Evolutionary conservation across 2,888 invertebrate genomes (phyloP), one percentile per base, ranked within the genome.

Genomic region (Helicoverpa assulta): DNA sequence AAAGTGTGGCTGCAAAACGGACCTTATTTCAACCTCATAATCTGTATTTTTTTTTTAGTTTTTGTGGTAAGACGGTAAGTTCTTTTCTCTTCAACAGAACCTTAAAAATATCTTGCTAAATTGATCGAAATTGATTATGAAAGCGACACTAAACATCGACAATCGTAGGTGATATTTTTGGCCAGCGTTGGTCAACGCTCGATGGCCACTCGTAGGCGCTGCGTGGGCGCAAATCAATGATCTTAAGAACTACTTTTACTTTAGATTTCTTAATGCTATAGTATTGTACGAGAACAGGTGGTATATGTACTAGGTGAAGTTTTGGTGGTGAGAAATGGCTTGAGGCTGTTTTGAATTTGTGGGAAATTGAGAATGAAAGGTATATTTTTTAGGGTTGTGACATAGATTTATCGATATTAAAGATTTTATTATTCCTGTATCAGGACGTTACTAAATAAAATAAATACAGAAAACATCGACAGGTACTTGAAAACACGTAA

Each of bases 161-260:
- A 64, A 53, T 84, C 82, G 93, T 93, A 90, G 93, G 94, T 88
- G 90, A 89, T 68, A 73, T 81, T 91, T 94, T 93, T 93, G 94
- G 93, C 82, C 88, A 89, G 89, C 75, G 67, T 90, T 94, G 95
- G 95, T 92, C 95, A 94, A 92, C 86, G 86, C 82, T 66, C 63
- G 73, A 81, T 76, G 69, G 78, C 72, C 59, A 58, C 26, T 50
- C 83, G 92, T 91, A 88, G 91, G 91, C 77, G 80, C 68, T 62
- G 72, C 79, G 90, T 91, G 88, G 93, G 88, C 51, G 72, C 63
- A 56, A 60, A 77, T 83, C 83, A 84, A 83, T 76, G 73, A 76
- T 81, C 63, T 80, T 74, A 79, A 83, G 81, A 85, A 88, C 86
- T 88, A 89, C 90, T 90, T 88, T 91, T 89, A 91, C 90, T 89